Evolutionary conservation across 2,113 vertebrate species (phyloP), one percentile per base, ranked within the genome.

Genomic region (Tautogolabrus adspersus): DNA sequence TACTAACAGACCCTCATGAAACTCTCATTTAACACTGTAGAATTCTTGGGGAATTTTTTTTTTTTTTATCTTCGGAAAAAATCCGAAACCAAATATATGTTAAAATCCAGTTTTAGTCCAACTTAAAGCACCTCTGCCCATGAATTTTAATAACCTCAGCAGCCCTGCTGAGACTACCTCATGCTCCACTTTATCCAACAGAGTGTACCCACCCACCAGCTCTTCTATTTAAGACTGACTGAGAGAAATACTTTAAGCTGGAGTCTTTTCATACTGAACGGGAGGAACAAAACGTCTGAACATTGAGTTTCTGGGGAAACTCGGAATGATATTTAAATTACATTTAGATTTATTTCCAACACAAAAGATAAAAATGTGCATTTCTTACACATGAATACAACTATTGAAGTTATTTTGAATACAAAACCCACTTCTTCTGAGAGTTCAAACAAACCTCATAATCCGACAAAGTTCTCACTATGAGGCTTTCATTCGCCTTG

Each of bases 61-160:
- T 26, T 26, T 26, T 26, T 26, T 2, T 2, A 26, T 26, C 26
- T 26, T 26, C 4, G 26, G 26, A 26, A 37, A 3, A 22, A 19
- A 23, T 34, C 55, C n/a, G 23, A 34, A 66, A 60, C 49, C 7
- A 9, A 47, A 58, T 1, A 16, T 49, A n/a, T 42, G 42, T 16
- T 42, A 34, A 42, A 79, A 57, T 61, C 2, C 0, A 52, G 44
- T 19, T 18, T 40, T 5, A 12, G 19, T 77, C 42, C 40, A 68
- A 47, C 55, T 37, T 77, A 56, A n/a, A 38, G 47, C 42, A 74
- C n/a, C 11, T 63, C 13, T 67, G 59, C 26, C 9, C n/a, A 51
- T 71, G 13, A 9, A 73, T 65, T 68, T 80, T 22, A 44, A 55
- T 49, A 64, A 21, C 49, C 19, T n/a, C 47, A 10, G 49, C 40